Evolutionary conservation across 2,797 vertebrate species (phyloP), one percentile per base, ranked within the genome.

Genomic region (Antrozous pallidus): DNA sequence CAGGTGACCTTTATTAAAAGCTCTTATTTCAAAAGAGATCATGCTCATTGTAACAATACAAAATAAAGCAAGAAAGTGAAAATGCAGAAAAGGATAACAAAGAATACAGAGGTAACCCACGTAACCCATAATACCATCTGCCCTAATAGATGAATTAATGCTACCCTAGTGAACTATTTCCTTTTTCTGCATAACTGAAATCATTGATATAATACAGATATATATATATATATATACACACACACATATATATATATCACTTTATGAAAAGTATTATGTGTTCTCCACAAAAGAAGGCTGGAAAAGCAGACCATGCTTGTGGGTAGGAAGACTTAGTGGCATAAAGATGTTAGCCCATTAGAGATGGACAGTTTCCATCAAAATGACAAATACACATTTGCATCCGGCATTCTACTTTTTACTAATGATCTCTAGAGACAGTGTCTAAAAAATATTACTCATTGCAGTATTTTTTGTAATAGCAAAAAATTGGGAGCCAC

Each of bases 31-130:
- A 80, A 94, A 91, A 70, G 20, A 13, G 78, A 40, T 83, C 28
- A 61, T 9, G 8, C 24, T 90, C 12, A 65, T 65, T 40, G 6
- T 70, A 77, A 77, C 70, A 85, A 82, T 78, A 83, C 51, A 87
- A 83, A 95, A 73, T 45, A 61, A 80, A 91, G 28, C 74, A 92
- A 85, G 58, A 69, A 69, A 79, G 36, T 88, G 31, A 74, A 92
- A 88, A 58, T 49, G 65, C 26, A 61, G 74, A 47, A 92, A 91
- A 70, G 12, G 31, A 85, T 80, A 81, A 75, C 85, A 33, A 88
- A 71, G 17, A n/a, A 28, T 67, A 54, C 51, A 86, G 49, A 75
- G 31, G 31, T 49, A 85, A 79, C 33, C 22, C 31, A 42, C n/a
- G 33, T 56, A 36, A 77, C 10, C 31, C 6, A 75, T 36, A 77